Percentiles rank a stretch among this genome's conserved stretches.
Evolutionary conservation across 2,113 vertebrate species (phyloP).

Genomic region (Amia ocellicauda): DNA sequence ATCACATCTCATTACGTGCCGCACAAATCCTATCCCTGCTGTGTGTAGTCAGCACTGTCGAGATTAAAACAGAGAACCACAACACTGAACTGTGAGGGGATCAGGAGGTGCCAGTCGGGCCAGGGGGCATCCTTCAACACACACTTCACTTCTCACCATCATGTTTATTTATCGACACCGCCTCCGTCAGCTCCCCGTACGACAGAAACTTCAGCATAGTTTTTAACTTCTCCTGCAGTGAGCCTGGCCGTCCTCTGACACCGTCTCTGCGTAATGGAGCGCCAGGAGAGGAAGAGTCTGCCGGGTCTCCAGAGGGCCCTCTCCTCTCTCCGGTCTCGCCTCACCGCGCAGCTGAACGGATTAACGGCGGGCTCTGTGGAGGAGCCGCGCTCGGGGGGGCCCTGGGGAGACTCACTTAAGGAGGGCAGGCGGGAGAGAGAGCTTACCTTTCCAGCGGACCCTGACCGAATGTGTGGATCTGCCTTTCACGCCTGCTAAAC

Average conservation of each 20-base stretch:
- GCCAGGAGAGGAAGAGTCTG: conserved; percentile 39
- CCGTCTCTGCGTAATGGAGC: conserved; percentile 36
- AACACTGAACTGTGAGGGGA: too few relatives aligned
- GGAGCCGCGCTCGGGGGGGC: conserved; percentile 27
- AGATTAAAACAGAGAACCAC: too few relatives aligned
- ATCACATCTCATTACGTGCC: too few relatives aligned
- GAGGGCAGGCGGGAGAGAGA: conserved; percentile 19
- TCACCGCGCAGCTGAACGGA: conserved; percentile 40
- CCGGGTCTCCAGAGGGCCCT: conserved; percentile 44
- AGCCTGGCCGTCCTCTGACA: conserved; percentile 52
- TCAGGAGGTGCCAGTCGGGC: too few relatives aligned
- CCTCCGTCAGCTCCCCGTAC: too few relatives aligned
- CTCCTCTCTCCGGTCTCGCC: conserved; percentile 39
- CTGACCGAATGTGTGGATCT: conserved; percentile 14
- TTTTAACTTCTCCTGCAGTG: conserved; percentile 38
- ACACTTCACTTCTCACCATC: too few relatives aligned
- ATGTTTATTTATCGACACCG: too few relatives aligned
- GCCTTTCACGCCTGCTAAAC: conserved; percentile 28
- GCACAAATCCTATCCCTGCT: too few relatives aligned
- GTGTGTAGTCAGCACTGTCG: too few relatives aligned
- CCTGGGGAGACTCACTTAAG: conserved; percentile 22
- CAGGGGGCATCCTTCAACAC: too few relatives aligned
- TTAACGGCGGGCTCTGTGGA: conserved; percentile 27
- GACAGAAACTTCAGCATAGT: conserved; percentile 14
- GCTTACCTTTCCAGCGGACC: conserved; percentile 27